Conservation (phyloP, 2,888 invertebrate species). For the Drosophila quinaria region DNA sequence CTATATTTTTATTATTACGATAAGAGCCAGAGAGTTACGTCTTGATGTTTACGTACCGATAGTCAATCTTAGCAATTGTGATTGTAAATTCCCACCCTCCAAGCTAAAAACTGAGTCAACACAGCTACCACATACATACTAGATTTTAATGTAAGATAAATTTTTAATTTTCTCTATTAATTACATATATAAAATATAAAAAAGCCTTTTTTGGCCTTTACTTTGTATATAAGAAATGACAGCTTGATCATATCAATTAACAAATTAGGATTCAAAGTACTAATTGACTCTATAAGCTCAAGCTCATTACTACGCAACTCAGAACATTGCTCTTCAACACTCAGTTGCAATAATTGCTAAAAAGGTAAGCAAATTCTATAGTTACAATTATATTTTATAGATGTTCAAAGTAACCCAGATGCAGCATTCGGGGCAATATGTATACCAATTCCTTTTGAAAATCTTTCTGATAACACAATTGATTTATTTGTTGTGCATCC, state of each 20-base stretch:
- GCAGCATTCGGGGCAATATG: constrained; percentile 42
- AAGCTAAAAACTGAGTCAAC: background rate
- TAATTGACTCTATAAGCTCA: background rate
- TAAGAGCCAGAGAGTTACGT: background rate
- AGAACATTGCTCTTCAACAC: background rate
- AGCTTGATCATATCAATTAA: background rate
- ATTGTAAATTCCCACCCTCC: too few relatives aligned
- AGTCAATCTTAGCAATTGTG: background rate
- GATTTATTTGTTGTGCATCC: background rate
- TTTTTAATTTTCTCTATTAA: background rate
- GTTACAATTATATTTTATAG: background rate
- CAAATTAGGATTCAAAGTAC: background rate
- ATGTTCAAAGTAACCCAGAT: constrained; percentile 41
- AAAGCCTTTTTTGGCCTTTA: background rate
- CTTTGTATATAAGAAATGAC: background rate
- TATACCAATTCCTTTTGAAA: constrained; percentile 31
- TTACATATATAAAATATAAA: background rate
- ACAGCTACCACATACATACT: too few relatives aligned
- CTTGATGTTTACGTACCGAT: background rate
- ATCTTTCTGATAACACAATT: constrained; percentile 32
- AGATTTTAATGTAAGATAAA: background rate
- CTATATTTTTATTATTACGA: background rate
- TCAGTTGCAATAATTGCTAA: background rate
- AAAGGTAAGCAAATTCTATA: background rate
- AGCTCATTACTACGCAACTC: background rate